Evolutionary conservation across 2,888 invertebrate genomes (phyloP).

Genomic region (Axea sp.): DNA sequence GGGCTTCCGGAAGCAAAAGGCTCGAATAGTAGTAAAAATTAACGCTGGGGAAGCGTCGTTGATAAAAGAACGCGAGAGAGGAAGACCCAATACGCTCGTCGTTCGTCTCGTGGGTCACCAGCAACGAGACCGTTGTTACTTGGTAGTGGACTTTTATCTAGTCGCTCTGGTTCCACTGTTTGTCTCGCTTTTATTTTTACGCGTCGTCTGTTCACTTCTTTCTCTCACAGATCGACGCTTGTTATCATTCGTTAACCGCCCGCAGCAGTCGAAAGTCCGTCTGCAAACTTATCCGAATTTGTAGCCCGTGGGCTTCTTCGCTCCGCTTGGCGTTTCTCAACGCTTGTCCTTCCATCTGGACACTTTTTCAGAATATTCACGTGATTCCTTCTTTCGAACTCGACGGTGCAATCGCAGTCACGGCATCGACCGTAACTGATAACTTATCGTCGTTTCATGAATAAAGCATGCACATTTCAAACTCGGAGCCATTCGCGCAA

Average conservation of each 20-base stretch:
- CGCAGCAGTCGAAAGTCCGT: conserved; percentile 65
- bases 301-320: conserved; percentile 57
- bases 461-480: conserved; percentile 42
- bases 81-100: conserved; percentile 70
- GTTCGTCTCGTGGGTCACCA: conserved; percentile 57
- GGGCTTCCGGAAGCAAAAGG: no score
- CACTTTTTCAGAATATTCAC: conserved; percentile 58
- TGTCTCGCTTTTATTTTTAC: conserved; percentile 68
- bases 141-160: conserved; percentile 76
- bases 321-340: conserved; percentile 46
- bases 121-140: conserved; percentile 72
- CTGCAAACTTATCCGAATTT: conserved; percentile 64
- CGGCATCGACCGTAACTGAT: conserved; percentile 42
- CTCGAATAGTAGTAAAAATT: conserved; percentile 13
- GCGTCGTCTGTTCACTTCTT: conserved; percentile 30
- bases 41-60: conserved; percentile 35
- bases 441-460: conserved; percentile 43
- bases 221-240: conserved; percentile 48
- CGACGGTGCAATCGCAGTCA: conserved; percentile 25
- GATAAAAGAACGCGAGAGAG: conserved; percentile 61
- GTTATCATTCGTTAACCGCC: conserved; percentile 73
- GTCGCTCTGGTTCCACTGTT: conserved; percentile 70
- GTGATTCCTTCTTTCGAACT: conserved; percentile 54
- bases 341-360: conserved; percentile 60
- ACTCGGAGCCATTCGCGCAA: conserved; percentile 22